A percentile compares a stretch with the other conserved stretches of the same genome.
Evolutionary conservation across 2,888 invertebrate species (phyloP).

Genomic region (Ectemnius lituratus): DNA sequence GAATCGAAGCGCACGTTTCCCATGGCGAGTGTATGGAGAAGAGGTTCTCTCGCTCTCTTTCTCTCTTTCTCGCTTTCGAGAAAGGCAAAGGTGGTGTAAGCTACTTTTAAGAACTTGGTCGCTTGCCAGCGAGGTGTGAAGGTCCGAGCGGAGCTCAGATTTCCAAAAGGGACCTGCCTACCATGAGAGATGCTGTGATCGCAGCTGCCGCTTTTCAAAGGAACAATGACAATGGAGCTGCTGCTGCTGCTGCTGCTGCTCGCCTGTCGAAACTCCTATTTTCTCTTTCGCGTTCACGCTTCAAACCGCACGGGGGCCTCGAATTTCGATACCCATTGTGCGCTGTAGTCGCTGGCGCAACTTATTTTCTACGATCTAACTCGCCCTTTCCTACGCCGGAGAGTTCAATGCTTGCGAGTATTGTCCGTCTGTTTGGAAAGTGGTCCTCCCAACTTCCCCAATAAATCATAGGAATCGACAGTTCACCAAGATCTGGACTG

Average conservation of each 20-base stretch:
- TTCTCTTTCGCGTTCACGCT: conserved; percentile 35
- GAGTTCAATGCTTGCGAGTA: conserved; percentile 8
- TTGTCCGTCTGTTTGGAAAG: no score
- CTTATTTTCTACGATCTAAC: conserved; percentile 23
- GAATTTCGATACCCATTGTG: conserved; percentile 37
- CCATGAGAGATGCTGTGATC: conserved; percentile 38
- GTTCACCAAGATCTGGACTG: not conserved
- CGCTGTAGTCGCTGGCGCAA: conserved; percentile 3
- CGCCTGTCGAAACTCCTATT: conserved; percentile 38
- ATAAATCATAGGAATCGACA: not conserved
- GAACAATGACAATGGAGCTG: conserved; percentile 48
- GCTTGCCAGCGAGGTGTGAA: conserved; percentile 22
- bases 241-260: not conserved
- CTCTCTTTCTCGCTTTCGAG: not conserved
- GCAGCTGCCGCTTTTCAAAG: conserved; percentile 62
- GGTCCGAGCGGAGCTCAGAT: conserved; percentile 46
- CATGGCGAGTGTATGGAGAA: no score
- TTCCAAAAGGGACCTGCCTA: conserved; percentile 32
- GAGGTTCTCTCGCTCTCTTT: not conserved
- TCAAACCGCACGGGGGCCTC: conserved; percentile 36
- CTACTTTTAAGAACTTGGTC: no score
- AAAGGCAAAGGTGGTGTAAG: no score
- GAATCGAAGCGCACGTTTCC: no score
- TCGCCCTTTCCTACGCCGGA: conserved; percentile 29
- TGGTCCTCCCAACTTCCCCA: no score